Percentiles rank a stretch among this genome's conserved stretches.
Evolutionary conservation across 2,797 vertebrate genomes (phyloP).

Genomic region (Garrulus glandarius): DNA sequence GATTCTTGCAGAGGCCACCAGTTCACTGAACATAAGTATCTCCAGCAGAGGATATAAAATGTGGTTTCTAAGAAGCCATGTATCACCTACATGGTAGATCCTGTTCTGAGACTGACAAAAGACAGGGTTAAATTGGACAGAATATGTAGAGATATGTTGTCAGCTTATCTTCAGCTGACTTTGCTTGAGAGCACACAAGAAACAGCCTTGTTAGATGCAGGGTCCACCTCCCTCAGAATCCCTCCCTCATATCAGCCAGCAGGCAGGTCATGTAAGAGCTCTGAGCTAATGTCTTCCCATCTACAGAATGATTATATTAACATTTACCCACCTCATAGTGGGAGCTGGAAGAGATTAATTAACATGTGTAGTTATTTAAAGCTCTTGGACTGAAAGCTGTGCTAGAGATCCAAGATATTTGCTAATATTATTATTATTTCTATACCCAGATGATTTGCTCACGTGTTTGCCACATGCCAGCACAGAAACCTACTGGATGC

Average conservation of each 20-base stretch:
- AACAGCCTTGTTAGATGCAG: neutral
- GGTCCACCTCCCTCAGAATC: neutral
- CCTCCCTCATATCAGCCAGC: neutral
- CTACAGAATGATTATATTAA: neutral
- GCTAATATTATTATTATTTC: neutral
- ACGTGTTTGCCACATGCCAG: neutral
- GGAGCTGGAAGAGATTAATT: conserved; percentile 24
- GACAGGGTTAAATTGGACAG: neutral
- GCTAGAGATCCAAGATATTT: neutral
- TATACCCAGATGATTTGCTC: neutral
- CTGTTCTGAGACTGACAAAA: neutral
- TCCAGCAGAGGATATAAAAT: neutral
- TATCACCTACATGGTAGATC: neutral
- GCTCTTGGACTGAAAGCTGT: neutral
- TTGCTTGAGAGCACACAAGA: neutral
- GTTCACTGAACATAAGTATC: neutral
- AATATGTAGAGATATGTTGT: neutral
- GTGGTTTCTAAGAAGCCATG: neutral
- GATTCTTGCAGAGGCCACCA: neutral
- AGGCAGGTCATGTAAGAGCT: neutral
- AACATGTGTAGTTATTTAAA: conserved; percentile 10
- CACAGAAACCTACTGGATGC: neutral
- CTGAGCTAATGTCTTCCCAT: neutral
- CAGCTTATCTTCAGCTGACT: neutral
- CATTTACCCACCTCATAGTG: neutral